These are phyloP conservation scores for Nyctibius bracteatus DNA, from an alignment of 2,113 vertebrate genomes.

Conservation along the genomic window DNA sequence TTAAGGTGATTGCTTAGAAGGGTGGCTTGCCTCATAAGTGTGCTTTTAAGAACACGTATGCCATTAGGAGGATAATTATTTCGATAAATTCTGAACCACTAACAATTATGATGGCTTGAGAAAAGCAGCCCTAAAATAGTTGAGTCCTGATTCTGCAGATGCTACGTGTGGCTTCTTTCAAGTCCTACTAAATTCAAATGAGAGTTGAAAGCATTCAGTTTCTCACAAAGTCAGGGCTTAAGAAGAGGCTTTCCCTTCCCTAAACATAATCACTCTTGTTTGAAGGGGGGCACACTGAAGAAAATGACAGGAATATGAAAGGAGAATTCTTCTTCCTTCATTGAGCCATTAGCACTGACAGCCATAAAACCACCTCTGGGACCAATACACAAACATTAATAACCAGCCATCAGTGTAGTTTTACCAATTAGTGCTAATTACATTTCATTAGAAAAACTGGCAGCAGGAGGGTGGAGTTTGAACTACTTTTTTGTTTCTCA, in stretches of 20 bases:
- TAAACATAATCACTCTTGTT: neutral
- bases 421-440: slow-evolving; percentile 22
- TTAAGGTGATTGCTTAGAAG: slow-evolving; percentile 8
- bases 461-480: neutral
- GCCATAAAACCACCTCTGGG: slow-evolving; percentile 4
- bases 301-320: neutral
- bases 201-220: neutral
- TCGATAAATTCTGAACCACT: slow-evolving; percentile 27
- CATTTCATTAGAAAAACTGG: slow-evolving; percentile 3
- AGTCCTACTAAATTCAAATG: neutral
- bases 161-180: neutral
- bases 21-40: neutral
- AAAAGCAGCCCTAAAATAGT: neutral
- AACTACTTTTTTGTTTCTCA: neutral
- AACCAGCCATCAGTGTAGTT: neutral
- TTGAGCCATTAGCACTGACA: neutral
- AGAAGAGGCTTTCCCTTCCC: neutral
- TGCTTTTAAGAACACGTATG: slow-evolving; percentile 31
- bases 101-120: neutral
- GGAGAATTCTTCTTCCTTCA: neutral
- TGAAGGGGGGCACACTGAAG: neutral
- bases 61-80: slow-evolving; percentile 41
- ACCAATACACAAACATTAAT: neutral
- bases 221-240: neutral
- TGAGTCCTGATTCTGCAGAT: neutral